A percentile compares a stretch with the other conserved stretches of the same genome.
Conservation (phyloP, 2,888 invertebrate species). For the Lomographa bimaculata region DNA sequence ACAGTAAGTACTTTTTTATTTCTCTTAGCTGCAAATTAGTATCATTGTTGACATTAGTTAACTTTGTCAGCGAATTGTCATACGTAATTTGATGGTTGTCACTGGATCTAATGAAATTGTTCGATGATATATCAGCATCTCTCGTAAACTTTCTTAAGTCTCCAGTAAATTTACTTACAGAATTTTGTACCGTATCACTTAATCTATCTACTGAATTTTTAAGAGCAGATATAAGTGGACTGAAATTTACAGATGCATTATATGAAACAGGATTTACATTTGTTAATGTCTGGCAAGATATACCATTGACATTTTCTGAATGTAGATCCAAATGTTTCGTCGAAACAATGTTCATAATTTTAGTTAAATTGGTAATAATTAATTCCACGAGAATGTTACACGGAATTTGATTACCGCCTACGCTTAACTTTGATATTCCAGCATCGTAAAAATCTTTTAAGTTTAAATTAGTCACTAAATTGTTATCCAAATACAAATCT, state of each 20-base stretch:
- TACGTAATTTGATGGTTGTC: constrained; percentile 15
- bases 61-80: constrained; percentile 8
- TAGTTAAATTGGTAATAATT: constrained; percentile 21
- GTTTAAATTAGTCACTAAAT: constrained; percentile 25
- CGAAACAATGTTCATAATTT: constrained; percentile 17
- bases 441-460: constrained; percentile 24
- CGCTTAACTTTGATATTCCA: constrained; percentile 21
- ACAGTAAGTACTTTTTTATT: constrained; percentile 13
- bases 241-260: constrained; percentile 19
- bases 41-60: constrained; percentile 15
- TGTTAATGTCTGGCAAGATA: constrained; percentile 24
- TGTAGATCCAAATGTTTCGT: constrained; percentile 20
- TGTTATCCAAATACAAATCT: constrained; percentile 30
- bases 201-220: constrained; percentile 22
- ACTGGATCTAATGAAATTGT: constrained; percentile 16
- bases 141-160: constrained; percentile 8
- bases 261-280: constrained; percentile 8
- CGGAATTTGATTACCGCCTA: constrained; percentile 34
- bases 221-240: constrained; percentile 22
- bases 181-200: constrained; percentile 12
- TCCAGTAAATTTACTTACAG: constrained; percentile 14
- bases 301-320: constrained; percentile 33
- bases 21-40: constrained; percentile 14
- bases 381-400: constrained; percentile 30
- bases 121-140: constrained; percentile 11